phyloP scores from a whole-genome alignment of 1,140 invertebrate species.

The Coptotermes formosanus region DNA sequence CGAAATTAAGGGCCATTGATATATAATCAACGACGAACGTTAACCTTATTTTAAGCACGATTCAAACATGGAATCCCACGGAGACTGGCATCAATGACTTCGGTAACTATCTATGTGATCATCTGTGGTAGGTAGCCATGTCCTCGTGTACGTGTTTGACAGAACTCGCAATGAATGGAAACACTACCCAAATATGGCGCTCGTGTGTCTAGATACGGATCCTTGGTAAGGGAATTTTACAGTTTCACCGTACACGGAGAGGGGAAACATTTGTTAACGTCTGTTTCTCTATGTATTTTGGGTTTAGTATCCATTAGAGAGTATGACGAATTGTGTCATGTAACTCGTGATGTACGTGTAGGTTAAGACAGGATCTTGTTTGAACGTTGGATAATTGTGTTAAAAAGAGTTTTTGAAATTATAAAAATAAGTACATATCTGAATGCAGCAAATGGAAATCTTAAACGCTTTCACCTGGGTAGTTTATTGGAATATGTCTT shows the following conservation, averaged over 20 bases:
- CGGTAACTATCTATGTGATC: too few relatives aligned
- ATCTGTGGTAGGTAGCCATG: background rate
- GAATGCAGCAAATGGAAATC: too few relatives aligned
- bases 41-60: background rate
- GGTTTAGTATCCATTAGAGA: background rate
- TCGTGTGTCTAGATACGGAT: slow-evolving; percentile 31
- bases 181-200: slow-evolving; percentile 25
- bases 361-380: background rate
- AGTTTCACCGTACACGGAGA: background rate
- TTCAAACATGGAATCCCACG: background rate
- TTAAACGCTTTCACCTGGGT: too few relatives aligned
- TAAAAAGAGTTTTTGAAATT: too few relatives aligned
- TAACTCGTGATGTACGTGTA: background rate
- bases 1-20: background rate
- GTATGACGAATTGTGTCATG: background rate
- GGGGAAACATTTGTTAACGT: background rate
- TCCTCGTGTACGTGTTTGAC: background rate
- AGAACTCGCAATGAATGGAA: background rate
- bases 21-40: background rate
- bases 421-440: too few relatives aligned
- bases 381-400: background rate
- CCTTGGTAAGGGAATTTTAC: slow-evolving; percentile 23
- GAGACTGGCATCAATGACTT: too few relatives aligned
- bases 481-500: background rate
- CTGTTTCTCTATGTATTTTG: background rate